phyloP scores from a whole-genome alignment of 2,797 vertebrate species.

The Urophycis tenuis region DNA sequence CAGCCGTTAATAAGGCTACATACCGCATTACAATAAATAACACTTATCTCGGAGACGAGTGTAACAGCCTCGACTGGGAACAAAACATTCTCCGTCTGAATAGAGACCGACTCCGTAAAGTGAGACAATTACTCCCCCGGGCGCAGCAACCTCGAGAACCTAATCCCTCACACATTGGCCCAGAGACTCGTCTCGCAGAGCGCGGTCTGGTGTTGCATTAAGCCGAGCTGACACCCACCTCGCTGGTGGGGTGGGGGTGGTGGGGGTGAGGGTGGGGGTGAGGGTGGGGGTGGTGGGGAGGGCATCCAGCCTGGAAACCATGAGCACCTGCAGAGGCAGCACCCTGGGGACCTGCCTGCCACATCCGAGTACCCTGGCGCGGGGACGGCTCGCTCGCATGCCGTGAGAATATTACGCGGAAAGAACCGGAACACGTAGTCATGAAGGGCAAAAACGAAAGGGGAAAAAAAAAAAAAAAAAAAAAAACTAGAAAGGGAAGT shows the following conservation, averaged over 20 bases:
- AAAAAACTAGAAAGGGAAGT: background rate
- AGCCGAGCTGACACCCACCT: constrained; percentile 40
- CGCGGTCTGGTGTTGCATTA: background rate
- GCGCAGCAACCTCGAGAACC: background rate
- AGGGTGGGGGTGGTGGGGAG: too few relatives aligned
- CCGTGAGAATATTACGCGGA: constrained; percentile 35
- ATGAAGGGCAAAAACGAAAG: constrained; percentile 1
- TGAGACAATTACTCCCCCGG: background rate
- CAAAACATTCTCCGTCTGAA: background rate
- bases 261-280: too few relatives aligned
- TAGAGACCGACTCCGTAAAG: constrained; percentile 10
- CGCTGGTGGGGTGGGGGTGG: constrained; percentile 48
- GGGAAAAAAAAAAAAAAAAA: too few relatives aligned
- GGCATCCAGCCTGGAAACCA: too few relatives aligned
- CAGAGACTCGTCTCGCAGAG: background rate
- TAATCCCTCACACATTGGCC: background rate
- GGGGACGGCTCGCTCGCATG: constrained; percentile 28
- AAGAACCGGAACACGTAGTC: constrained; percentile 24
- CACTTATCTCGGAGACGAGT: constrained; percentile 31
- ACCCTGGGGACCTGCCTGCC: constrained; percentile 44
- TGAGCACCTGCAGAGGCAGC: constrained; percentile 35
- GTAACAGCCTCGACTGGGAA: constrained; percentile 1
- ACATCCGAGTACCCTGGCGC: constrained; percentile 38
- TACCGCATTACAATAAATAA: constrained; percentile 34
- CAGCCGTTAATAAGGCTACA: constrained; percentile 38